phyloP scores from a whole-genome alignment of 1,140 invertebrate species.

The Drosophila seguyi region DNA sequence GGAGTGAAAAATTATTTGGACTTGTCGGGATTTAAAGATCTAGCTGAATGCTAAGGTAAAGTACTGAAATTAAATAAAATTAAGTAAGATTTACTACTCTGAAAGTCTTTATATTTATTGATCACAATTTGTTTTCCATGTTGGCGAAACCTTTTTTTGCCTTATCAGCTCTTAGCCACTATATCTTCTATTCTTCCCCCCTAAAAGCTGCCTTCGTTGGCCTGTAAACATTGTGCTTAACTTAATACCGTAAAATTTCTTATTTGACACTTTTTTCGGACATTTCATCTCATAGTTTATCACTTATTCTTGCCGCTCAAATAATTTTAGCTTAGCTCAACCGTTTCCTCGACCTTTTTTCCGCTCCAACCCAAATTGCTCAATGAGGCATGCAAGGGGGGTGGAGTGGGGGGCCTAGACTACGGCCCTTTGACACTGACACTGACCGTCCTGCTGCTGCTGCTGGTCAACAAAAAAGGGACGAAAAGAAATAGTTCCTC shows the following conservation, averaged over 20 bases:
- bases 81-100: neutral
- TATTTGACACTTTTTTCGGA: conserved; percentile 48
- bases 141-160: conserved; percentile 7
- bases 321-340: conserved; percentile 50
- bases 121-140: conserved; percentile 7
- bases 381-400: conserved; percentile 47
- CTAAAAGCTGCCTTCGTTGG: neutral
- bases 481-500: conserved; percentile 5
- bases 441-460: conserved; percentile 11
- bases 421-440: conserved; percentile 38
- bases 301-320: conserved; percentile 48
- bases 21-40: conserved; percentile 23
- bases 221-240: conserved; percentile 49
- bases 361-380: conserved; percentile 17
- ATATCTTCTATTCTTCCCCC: conserved; percentile 5
- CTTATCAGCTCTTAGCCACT: conserved; percentile 20
- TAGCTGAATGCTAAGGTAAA: neutral
- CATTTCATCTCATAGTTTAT: conserved; percentile 54
- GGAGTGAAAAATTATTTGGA: conserved; percentile 52
- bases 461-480: conserved; percentile 9
- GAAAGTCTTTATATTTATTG: conserved; percentile 2
- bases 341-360: conserved; percentile 36
- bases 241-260: conserved; percentile 44
- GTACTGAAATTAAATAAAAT: neutral
- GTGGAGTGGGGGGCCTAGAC: conserved; percentile 15